A percentile compares a stretch with the other conserved stretches of the same genome.
Conservation (phyloP, 1,140 invertebrate genomes). For the Glossosoma conforme region DNA sequence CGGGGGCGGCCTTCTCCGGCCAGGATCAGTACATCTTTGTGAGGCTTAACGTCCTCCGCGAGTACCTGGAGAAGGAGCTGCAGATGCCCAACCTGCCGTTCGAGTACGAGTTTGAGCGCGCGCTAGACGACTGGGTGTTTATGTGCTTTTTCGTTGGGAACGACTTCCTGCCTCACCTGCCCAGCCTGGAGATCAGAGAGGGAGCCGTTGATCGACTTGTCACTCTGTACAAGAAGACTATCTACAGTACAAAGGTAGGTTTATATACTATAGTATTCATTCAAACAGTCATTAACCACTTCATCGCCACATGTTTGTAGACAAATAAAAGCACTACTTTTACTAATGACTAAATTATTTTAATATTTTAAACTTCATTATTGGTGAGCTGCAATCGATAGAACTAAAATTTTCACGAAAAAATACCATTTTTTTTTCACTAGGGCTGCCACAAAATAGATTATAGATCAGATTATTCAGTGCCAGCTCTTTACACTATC, state of each 20-base stretch:
- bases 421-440: no score
- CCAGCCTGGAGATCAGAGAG: slow-evolving; percentile 97
- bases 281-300: no score
- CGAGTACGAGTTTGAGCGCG: slow-evolving; percentile 82
- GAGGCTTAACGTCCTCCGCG: slow-evolving; percentile 84
- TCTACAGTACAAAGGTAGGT: slow-evolving; percentile 82
- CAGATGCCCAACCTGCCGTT: slow-evolving; percentile 93
- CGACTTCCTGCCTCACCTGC: slow-evolving; percentile 98
- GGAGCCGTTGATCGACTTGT: slow-evolving; percentile 95
- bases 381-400: no score
- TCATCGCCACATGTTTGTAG: no score
- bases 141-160: slow-evolving; percentile 99
- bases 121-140: slow-evolving; percentile 98
- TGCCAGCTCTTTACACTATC: no score
- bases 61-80: slow-evolving; percentile 91
- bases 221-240: slow-evolving; percentile 90
- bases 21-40: slow-evolving; percentile 88
- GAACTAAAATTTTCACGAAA: no score
- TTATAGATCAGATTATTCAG: no score
- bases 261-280: no score
- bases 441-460: no score
- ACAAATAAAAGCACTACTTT: no score
- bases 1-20: slow-evolving; percentile 55
- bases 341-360: no score
- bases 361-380: no score